Conservation (phyloP, 1,140 invertebrate species). For the Pachypeltis micranthus region DNA sequence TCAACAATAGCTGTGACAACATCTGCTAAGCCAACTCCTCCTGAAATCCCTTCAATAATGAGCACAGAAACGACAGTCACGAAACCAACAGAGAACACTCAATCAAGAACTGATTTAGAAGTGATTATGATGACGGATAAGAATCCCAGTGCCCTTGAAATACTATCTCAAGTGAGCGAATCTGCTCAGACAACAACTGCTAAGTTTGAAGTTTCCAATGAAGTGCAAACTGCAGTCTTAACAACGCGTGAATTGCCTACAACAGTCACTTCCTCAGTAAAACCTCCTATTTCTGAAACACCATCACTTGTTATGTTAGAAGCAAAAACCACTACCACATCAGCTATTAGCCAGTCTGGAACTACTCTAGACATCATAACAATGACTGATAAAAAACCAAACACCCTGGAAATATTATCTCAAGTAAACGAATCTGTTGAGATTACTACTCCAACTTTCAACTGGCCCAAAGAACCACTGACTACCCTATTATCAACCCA, state of each 20-base stretch:
- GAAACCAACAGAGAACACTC: neutral
- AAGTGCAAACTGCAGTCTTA: too few relatives aligned
- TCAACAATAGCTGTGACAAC: too few relatives aligned
- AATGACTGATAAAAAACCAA: slow-evolving; percentile 20
- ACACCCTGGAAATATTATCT: slow-evolving; percentile 35
- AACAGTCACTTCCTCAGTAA: too few relatives aligned
- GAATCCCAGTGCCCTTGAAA: slow-evolving; percentile 30
- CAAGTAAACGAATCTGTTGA: slow-evolving; percentile 35
- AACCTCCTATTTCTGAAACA: too few relatives aligned
- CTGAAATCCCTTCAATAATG: too few relatives aligned
- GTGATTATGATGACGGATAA: slow-evolving; percentile 12
- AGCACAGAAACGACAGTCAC: too few relatives aligned
- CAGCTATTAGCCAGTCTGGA: neutral
- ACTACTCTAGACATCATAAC: slow-evolving; percentile 5
- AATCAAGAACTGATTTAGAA: neutral
- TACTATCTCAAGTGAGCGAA: slow-evolving; percentile 36
- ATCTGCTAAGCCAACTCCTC: too few relatives aligned
- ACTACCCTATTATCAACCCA: neutral
- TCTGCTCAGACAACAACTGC: slow-evolving; percentile 32
- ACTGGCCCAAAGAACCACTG: neutral
- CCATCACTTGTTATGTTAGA: too few relatives aligned
- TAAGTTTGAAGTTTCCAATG: too few relatives aligned
- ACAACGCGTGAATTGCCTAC: too few relatives aligned
- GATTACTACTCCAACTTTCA: slow-evolving; percentile 18
- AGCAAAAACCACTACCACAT: neutral